A percentile compares a stretch with the other conserved stretches of the same genome.
Conservation (phyloP, 2,888 invertebrate species). For the Seladonia tumulorum region DNA sequence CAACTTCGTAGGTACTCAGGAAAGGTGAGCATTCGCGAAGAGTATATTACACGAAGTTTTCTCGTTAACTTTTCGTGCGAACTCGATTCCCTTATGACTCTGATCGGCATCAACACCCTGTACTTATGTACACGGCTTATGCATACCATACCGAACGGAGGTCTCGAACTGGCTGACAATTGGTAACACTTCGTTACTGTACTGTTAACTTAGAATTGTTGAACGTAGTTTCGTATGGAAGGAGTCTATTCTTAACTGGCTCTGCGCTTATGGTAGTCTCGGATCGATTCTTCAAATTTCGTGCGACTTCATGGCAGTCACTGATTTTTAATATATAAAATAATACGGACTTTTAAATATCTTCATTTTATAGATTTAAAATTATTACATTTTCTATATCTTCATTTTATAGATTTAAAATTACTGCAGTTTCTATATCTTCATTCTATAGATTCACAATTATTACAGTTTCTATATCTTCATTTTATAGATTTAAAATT, state of each 20-base stretch:
- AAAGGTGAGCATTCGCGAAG: conserved; percentile 3
- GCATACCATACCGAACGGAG: not conserved
- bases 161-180: not conserved
- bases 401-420: no score
- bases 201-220: conserved; percentile 13
- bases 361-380: not conserved
- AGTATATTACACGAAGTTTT: conserved; percentile 2
- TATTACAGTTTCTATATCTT: no score
- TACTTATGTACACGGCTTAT: no score
- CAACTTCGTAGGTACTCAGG: not conserved
- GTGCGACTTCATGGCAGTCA: not conserved
- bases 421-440: no score
- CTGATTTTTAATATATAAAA: not conserved
- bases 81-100: conserved; percentile 8
- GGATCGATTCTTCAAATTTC: not conserved
- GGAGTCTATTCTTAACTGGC: conserved; percentile 6
- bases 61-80: conserved; percentile 13
- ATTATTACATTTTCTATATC: no score
- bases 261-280: not conserved
- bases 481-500: no score
- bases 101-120: conserved; percentile 23
- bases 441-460: no score
- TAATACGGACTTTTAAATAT: not conserved
- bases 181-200: not conserved
- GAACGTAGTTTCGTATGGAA: conserved; percentile 32